Evolutionary conservation across 1,140 invertebrate species (phyloP), one percentile per base, ranked within the genome.

Genomic region (Drosophila tropicalis): DNA sequence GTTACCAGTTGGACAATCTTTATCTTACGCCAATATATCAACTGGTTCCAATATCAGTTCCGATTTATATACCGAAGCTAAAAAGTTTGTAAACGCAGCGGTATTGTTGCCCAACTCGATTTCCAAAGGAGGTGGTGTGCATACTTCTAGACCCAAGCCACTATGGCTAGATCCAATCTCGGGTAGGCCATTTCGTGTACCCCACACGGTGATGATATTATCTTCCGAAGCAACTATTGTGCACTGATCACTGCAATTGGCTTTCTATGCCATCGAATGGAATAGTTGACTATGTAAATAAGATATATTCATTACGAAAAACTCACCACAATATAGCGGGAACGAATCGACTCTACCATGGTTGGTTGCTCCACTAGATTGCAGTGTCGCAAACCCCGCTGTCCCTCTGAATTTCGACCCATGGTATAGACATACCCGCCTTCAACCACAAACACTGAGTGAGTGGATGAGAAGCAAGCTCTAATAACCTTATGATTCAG

Each of bases 131-230:
- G 79, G 83, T 0, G 79, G 83, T 0, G 79, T 87, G 25, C 76
- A 83, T 0, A 86, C 58, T 36, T 86, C 77, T 9, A 80, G 79
- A 71, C 71, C 89, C 83, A 79, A n/a, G 4, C 55, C 76, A 41
- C 71, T 70, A 60, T 19, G 71, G 62, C 60, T 90, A 58, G 82
- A 77, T 0, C 75, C 81, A 19, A 91, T 79, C 2, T 92, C 76
- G 62, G 92, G 82, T 81, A 93, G 57, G 0, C 92, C 90, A 90
- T 93, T 93, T 5, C 93, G 92, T 12, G 94, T 94, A 17, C 96
- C 96, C 95, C 96, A 96, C 69, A 96, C 94, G 60, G 95, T 94
- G 1, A 96, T 92, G 64, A 95, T 94, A 86, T 96, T 95, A 67
- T 96, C 94, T 19, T 93, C 90, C 1, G 95, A 95, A 40, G 93